Conservation (phyloP, 1,140 invertebrate species). For the Platyscapa corneri region DNA sequence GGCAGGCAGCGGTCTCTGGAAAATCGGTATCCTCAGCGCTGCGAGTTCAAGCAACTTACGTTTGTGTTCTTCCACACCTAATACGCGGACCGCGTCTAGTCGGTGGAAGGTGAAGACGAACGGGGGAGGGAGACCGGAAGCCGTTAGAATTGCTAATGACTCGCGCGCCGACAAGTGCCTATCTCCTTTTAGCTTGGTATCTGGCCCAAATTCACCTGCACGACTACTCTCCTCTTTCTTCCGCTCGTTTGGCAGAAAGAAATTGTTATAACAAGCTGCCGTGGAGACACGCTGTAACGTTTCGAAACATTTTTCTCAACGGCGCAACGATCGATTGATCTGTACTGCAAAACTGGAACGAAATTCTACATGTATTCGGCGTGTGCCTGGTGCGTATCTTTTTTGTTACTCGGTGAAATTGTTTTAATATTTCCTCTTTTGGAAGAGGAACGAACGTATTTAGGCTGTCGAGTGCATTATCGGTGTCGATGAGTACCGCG, state of each 20-base stretch:
- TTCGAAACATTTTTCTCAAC: slow-evolving; percentile 4
- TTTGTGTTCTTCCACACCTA: neutral
- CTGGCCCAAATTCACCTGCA: slow-evolving; percentile 65
- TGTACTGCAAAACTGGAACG: slow-evolving; percentile 17
- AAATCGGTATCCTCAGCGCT: slow-evolving; percentile 5
- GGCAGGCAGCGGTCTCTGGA: neutral
- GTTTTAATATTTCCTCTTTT: neutral
- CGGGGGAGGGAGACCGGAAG: slow-evolving; percentile 64
- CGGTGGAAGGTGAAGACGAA: slow-evolving; percentile 54
- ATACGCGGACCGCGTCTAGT: slow-evolving; percentile 36
- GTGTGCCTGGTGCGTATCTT: neutral
- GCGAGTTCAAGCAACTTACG: slow-evolving; percentile 68
- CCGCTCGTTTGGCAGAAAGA: neutral
- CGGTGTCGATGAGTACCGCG: slow-evolving; percentile 9
- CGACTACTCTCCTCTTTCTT: slow-evolving; percentile 21
- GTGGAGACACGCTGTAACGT: neutral
- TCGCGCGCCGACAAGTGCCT: slow-evolving; percentile 57
- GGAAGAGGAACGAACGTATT: neutral
- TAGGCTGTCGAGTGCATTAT: neutral
- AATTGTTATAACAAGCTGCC: slow-evolving; percentile 22
- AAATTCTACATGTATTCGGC: neutral
- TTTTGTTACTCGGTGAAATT: neutral
- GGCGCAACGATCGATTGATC: neutral
- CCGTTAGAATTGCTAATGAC: slow-evolving; percentile 71
- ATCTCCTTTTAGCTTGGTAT: slow-evolving; percentile 59